Percentiles rank a stretch among this genome's conserved stretches.
These are phyloP conservation scores for Atlantisia rogersi DNA, from an alignment of 2,113 vertebrate species.

Conservation along the genomic window DNA sequence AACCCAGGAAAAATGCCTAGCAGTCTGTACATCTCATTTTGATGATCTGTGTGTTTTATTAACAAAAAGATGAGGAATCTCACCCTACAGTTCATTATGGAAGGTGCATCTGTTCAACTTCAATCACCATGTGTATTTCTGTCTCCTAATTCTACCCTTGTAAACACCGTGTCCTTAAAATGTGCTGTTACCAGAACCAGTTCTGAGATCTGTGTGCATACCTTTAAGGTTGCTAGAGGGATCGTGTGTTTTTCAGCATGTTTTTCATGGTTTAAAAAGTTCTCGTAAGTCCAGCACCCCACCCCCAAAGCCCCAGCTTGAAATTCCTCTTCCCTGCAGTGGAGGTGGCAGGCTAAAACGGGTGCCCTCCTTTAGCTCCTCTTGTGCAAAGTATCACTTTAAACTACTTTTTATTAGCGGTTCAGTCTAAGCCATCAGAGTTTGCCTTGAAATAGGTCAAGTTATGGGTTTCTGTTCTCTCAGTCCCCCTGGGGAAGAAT, in stretches of 20 bases:
- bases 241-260: neutral
- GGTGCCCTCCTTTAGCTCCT: neutral
- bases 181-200: neutral
- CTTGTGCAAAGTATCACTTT: neutral
- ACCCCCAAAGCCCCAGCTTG: neutral
- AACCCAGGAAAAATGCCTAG: neutral
- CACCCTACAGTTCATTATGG: neutral
- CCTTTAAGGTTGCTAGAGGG: neutral
- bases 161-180: neutral
- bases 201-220: neutral
- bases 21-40: neutral
- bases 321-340: neutral
- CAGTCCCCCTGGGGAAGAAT: neutral
- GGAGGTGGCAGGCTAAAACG: neutral
- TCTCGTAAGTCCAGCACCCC: neutral
- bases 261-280: neutral
- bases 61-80: neutral
- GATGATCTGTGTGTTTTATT: neutral
- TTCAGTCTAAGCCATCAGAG: neutral
- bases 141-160: accelerated
- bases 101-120: neutral
- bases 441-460: neutral
- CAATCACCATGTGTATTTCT: accelerated
- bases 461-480: neutral
- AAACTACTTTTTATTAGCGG: neutral